Conservation (phyloP, 2,113 vertebrate genomes). For the Pterocles burchelli region DNA sequence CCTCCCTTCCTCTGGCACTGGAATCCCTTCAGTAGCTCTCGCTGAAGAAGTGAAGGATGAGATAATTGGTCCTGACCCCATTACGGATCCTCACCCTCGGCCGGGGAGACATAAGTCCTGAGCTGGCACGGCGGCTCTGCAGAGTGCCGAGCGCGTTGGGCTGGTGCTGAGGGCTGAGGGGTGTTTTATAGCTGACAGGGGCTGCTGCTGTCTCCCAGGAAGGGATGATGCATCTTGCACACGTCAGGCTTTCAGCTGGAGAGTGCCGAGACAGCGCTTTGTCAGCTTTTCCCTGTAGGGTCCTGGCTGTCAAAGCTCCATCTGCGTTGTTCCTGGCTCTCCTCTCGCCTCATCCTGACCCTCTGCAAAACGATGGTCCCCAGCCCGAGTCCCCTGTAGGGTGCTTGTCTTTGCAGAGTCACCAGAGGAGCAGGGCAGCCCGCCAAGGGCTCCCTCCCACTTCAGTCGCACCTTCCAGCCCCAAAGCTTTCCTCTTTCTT, state of each 20-base stretch:
- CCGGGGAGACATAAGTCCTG: background rate
- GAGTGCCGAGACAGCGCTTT: accelerated
- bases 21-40: background rate
- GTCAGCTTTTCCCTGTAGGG: background rate
- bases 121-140: background rate
- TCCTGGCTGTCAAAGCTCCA: background rate
- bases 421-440: background rate
- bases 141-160: background rate
- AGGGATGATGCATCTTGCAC: background rate
- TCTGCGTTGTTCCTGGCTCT: accelerated
- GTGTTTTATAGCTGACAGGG: background rate
- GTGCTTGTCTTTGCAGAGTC: background rate
- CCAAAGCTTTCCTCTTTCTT: background rate
- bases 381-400: accelerated
- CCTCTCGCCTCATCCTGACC: background rate
- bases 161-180: background rate
- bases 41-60: background rate
- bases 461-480: background rate
- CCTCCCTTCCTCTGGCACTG: background rate
- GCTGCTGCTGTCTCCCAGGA: background rate
- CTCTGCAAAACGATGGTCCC: background rate
- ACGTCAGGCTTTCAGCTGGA: background rate
- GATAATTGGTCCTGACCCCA: background rate
- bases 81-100: background rate
- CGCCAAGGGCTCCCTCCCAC: background rate